These are phyloP conservation scores for Chloebia gouldiae DNA, from an alignment of 2,113 vertebrate species.

Conservation along the genomic window DNA sequence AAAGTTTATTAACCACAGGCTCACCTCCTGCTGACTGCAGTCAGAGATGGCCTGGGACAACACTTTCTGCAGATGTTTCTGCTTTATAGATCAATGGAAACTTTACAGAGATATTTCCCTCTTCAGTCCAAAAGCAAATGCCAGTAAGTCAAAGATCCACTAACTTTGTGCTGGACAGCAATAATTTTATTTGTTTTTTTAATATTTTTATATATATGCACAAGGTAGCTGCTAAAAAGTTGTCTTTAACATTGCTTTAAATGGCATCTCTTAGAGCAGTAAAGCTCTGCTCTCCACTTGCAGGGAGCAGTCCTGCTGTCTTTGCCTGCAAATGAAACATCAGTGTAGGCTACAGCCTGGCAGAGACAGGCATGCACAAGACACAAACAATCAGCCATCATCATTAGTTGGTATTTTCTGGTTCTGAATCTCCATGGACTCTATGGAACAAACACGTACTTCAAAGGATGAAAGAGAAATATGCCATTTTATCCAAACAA, in stretches of 20 bases:
- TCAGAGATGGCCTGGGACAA: background rate
- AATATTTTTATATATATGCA: background rate
- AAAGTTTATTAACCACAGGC: slow-evolving; percentile 61
- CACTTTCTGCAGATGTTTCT: slow-evolving; percentile 54
- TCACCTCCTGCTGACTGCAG: slow-evolving; percentile 56
- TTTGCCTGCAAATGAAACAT: background rate
- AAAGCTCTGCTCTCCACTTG: background rate
- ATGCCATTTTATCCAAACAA: background rate
- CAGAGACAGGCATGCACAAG: background rate
- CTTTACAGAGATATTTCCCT: slow-evolving; percentile 38
- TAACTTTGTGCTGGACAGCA: slow-evolving; percentile 14
- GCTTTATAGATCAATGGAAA: slow-evolving; percentile 58
- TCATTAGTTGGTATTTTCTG: background rate
- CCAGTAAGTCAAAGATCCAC: background rate
- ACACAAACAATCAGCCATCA: background rate
- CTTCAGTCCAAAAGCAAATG: slow-evolving; percentile 33
- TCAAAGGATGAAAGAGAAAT: background rate
- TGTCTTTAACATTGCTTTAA: background rate
- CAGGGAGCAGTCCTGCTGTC: background rate
- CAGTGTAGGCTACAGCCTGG: background rate
- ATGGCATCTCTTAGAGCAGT: background rate
- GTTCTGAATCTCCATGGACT: background rate
- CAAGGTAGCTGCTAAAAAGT: background rate
- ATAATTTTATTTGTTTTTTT: slow-evolving; percentile 19
- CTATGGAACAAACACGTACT: background rate